A percentile compares a stretch with the other conserved stretches of the same genome.
phyloP scores from a whole-genome alignment of 1,140 invertebrate species.

The Sogatella furcifera region DNA sequence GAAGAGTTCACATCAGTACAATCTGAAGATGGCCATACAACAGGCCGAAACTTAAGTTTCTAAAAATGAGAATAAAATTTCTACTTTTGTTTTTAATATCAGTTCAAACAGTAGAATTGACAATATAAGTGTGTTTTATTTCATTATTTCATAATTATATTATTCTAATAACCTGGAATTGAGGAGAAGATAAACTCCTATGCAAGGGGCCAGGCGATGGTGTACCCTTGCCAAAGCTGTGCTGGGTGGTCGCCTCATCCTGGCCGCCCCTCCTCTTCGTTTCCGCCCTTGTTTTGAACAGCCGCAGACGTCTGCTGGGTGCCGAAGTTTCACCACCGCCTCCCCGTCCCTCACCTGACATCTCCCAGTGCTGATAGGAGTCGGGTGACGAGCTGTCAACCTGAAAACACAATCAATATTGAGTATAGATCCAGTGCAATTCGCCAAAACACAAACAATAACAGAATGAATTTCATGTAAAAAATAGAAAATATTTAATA shows the following conservation, averaged over 20 bases:
- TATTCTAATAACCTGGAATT: conserved; percentile 36
- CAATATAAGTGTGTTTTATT: too few species aligned
- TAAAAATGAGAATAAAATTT: too few species aligned
- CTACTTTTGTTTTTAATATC: too few species aligned
- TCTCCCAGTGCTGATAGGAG: conserved; percentile 37
- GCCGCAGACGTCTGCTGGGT: conserved; percentile 43
- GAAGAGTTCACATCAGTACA: too few species aligned
- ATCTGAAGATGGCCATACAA: too few species aligned
- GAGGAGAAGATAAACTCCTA: conserved; percentile 48
- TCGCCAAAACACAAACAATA: too few species aligned
- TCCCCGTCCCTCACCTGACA: conserved; percentile 19
- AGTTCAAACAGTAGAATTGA: too few species aligned
- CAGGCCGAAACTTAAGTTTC: too few species aligned
- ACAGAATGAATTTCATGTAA: too few species aligned
- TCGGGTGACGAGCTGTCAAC: conserved; percentile 41
- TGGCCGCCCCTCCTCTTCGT: conserved; percentile 22
- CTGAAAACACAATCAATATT: conserved; percentile 13
- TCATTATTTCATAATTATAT: too few species aligned
- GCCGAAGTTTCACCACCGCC: conserved; percentile 21
- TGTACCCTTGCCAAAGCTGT: conserved; percentile 11
- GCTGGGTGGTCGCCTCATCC: conserved; percentile 5
- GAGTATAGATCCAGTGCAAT: too few species aligned
- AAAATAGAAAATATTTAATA: too few species aligned
- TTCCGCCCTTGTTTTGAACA: conserved; percentile 63
- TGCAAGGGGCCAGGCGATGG: conserved; percentile 20